phyloP scores from a whole-genome alignment of 2,113 vertebrate species.

The Miniopterus natalensis region DNA sequence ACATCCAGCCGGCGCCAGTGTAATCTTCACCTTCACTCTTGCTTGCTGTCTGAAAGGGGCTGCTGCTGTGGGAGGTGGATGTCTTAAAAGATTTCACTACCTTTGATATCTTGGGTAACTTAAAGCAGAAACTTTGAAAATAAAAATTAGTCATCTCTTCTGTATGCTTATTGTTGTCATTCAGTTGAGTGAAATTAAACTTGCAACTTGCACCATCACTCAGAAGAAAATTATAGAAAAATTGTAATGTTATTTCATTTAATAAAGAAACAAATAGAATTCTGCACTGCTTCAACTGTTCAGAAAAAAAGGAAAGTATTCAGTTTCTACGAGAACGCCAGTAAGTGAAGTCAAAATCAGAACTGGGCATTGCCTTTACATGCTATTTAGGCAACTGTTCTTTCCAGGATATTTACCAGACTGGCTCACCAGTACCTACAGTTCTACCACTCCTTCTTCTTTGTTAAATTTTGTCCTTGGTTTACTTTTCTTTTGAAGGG shows the following conservation, averaged over 20 bases:
- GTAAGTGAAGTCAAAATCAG: background rate
- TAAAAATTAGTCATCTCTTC: constrained; percentile 21
- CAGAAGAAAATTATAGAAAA: constrained; percentile 59
- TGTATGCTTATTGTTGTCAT: background rate
- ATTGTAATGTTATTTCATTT: constrained; percentile 52
- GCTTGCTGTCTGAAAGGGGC: background rate
- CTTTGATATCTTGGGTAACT: background rate
- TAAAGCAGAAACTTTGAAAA: constrained; percentile 11
- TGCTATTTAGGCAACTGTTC: background rate
- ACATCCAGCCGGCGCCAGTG: background rate
- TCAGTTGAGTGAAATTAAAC: constrained; percentile 55
- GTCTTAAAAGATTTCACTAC: constrained; percentile 7
- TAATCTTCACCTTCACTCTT: background rate
- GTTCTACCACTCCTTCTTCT: background rate
- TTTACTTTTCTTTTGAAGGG: background rate
- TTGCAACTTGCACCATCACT: constrained; percentile 39
- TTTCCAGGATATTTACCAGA: background rate
- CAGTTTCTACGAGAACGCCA: constrained; percentile 16
- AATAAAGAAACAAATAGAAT: constrained; percentile 59
- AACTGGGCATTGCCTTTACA: background rate
- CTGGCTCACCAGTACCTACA: background rate
- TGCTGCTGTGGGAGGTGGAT: background rate
- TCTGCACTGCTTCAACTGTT: constrained; percentile 31
- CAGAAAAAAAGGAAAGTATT: background rate
- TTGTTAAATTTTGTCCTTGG: background rate